Evolutionary conservation across 1,140 invertebrate genomes (phyloP).

Genomic region (Drosophila athabasca): DNA sequence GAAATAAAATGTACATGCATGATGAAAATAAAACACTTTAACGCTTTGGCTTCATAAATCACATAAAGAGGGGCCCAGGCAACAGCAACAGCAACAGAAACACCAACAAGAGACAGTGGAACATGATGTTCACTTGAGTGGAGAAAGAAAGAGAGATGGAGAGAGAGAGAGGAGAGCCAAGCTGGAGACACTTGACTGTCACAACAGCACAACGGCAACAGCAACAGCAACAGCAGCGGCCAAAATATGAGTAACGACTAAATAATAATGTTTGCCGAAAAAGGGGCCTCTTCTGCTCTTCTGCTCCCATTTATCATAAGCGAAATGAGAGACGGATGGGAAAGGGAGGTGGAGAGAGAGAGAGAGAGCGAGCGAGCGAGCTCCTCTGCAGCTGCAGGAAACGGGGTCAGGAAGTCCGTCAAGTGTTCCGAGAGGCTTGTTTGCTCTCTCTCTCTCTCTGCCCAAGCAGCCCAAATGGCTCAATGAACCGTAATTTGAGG

Average conservation of each 20-base stretch:
- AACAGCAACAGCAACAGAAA: conserved; percentile 20
- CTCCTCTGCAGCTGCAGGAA: conserved; percentile 55
- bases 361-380: conserved; percentile 4
- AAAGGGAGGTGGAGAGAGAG: neutral
- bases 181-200: conserved; percentile 55
- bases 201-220: conserved; percentile 67
- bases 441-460: conserved; percentile 9
- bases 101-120: conserved; percentile 35
- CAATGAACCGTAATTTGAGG: conserved; percentile 81
- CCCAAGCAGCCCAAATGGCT: conserved; percentile 58
- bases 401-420: conserved; percentile 59
- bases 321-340: conserved; percentile 2
- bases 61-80: conserved; percentile 44
- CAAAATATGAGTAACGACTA: conserved; percentile 80
- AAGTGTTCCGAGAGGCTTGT: conserved; percentile 40
- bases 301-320: conserved; percentile 39
- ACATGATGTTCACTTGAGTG: conserved; percentile 62
- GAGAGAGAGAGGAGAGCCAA: conserved; percentile 1
- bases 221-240: conserved; percentile 50
- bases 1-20: conserved; percentile 18
- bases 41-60: conserved; percentile 71
- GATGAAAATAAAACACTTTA: conserved; percentile 75
- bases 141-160: conserved; percentile 4
- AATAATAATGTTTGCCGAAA: conserved; percentile 76
- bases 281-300: conserved; percentile 18